A percentile compares a stretch with the other conserved stretches of the same genome.
Evolutionary conservation across 2,113 vertebrate species (phyloP).

Genomic region (Chionodraco myersi): DNA sequence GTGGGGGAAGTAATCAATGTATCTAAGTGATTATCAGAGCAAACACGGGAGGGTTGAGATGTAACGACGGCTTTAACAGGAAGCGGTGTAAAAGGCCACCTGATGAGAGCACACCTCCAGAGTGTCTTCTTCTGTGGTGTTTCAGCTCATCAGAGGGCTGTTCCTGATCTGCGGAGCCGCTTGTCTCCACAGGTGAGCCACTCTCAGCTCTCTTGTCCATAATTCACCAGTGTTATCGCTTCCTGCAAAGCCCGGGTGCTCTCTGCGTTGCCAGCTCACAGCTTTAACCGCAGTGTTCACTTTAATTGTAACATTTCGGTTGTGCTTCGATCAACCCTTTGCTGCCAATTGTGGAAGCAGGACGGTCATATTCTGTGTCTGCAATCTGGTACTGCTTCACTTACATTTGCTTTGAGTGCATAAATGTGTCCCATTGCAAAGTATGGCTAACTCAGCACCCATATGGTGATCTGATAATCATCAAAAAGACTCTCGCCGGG

Average conservation of each 20-base stretch:
- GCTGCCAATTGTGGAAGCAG: no score
- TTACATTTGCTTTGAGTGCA: no score
- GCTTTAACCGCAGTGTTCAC: no score
- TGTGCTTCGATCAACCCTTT: no score
- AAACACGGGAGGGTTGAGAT: neutral
- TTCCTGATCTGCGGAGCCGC: conserved; percentile 50
- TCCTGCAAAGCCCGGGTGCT: conserved; percentile 36
- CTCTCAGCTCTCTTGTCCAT: conserved; percentile 50
- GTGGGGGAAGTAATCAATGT: neutral
- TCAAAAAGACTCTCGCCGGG: no score
- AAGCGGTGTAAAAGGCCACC: conserved; percentile 17
- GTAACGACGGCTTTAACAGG: conserved; percentile 2
- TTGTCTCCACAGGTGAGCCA: conserved; percentile 63
- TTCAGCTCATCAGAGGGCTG: conserved; percentile 60
- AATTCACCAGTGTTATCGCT: conserved; percentile 64
- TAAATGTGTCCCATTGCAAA: no score
- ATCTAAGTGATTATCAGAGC: neutral
- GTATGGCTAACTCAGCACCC: no score
- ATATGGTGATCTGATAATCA: no score
- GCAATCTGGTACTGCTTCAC: no score
- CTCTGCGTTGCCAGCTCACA: no score
- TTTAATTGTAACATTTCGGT: no score
- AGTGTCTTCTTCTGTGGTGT: conserved; percentile 40
- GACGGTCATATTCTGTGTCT: no score
- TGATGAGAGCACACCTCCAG: conserved; percentile 34